Conservation (phyloP, 2,797 vertebrate genomes). For the Cyclopterus lumpus region DNA sequence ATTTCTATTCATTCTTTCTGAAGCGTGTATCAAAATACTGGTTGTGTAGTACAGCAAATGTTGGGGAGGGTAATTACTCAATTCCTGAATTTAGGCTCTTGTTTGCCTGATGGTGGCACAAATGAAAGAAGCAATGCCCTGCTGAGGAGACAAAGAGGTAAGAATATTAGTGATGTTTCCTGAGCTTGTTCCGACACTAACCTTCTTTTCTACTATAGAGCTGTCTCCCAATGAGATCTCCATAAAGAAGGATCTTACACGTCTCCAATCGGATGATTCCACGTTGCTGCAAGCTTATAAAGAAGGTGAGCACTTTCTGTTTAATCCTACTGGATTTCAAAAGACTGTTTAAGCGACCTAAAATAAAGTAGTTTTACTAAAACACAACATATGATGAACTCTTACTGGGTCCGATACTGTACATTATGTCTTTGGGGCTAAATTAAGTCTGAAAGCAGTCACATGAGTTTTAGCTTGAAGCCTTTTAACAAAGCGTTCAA, state of each 20-base stretch:
- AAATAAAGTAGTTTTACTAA: no score
- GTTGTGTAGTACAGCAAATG: no score
- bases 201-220: slow-evolving; percentile 11
- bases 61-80: no score
- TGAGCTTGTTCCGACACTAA: neutral
- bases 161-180: neutral
- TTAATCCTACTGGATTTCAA: no score
- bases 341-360: no score
- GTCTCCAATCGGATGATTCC: slow-evolving; percentile 17
- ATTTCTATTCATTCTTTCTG: neutral
- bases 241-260: slow-evolving; percentile 10
- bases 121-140: rapidly evolving
- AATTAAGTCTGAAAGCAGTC: no score
- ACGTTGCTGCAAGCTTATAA: neutral
- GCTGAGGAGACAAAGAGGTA: neutral
- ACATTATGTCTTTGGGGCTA: no score
- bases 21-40: neutral
- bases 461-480: no score
- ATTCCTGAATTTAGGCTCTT: slow-evolving; percentile 18
- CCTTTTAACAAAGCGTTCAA: no score
- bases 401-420: no score
- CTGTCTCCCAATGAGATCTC: neutral
- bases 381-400: no score
- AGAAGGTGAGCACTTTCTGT: no score
- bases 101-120: neutral